These are phyloP conservation scores for Eupithecia subumbrata DNA, from an alignment of 2,888 invertebrate species.

Conservation along the genomic window DNA sequence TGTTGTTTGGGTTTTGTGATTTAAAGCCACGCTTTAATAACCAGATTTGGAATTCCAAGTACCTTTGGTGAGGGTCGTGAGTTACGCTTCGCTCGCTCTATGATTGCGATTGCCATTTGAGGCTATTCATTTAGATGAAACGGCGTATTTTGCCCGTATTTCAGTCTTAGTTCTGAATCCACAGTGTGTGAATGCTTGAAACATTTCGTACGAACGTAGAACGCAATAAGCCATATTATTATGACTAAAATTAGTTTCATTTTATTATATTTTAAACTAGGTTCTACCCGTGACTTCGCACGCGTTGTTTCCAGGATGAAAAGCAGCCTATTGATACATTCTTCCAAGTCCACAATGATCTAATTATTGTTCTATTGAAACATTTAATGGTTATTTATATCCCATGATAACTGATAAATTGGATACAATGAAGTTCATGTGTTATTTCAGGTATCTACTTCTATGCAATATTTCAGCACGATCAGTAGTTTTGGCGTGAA, in stretches of 20 bases:
- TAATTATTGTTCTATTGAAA: too few species aligned
- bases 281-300: too few species aligned
- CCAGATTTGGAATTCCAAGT: slow-evolving; percentile 63
- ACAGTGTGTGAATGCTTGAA: background rate
- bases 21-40: slow-evolving; percentile 54
- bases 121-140: slow-evolving; percentile 47
- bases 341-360: too few species aligned
- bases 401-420: too few species aligned
- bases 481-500: background rate
- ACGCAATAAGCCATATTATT: background rate
- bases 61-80: slow-evolving; percentile 37
- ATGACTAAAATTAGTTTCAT: too few species aligned
- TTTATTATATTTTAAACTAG: too few species aligned
- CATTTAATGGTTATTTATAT: too few species aligned
- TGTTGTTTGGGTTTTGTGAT: slow-evolving; percentile 37
- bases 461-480: background rate
- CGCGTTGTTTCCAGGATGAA: too few species aligned
- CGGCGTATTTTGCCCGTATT: slow-evolving; percentile 45
- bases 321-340: too few species aligned
- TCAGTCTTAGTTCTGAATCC: slow-evolving; percentile 18
- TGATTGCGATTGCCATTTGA: slow-evolving; percentile 45
- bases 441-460: background rate
- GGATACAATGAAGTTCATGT: too few species aligned
- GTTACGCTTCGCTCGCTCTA: slow-evolving; percentile 29
- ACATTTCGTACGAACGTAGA: background rate